These are phyloP conservation scores for Porites cylindrica DNA, from an alignment of 92 coral and sea anemone species.

Conservation along the genomic window DNA sequence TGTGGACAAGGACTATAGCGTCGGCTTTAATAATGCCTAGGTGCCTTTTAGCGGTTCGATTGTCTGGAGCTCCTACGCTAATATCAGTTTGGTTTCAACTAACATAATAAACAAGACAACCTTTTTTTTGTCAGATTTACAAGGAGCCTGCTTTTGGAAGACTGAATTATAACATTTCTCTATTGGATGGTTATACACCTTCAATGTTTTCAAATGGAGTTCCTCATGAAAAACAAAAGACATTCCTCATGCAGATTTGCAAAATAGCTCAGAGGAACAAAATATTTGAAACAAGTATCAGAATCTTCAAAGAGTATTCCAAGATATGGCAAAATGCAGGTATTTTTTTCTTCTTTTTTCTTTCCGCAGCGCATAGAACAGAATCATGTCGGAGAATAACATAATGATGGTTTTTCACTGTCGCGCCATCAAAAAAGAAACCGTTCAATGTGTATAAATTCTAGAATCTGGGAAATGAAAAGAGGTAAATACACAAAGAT, in stretches of 20 bases:
- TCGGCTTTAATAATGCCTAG: too few species aligned
- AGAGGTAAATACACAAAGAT: too few species aligned
- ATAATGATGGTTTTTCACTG: too few species aligned
- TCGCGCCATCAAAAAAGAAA: too few species aligned
- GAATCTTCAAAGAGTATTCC: slow-evolving; percentile 63
- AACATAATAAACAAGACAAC: neutral
- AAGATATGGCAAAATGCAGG: slow-evolving; percentile 82
- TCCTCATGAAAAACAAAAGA: slow-evolving; percentile 82
- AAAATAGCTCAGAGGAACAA: slow-evolving; percentile 74
- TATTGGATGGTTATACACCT: slow-evolving; percentile 76
- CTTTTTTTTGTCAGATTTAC: slow-evolving; percentile 50
- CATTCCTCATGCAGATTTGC: slow-evolving; percentile 76
- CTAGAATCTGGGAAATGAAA: too few species aligned
- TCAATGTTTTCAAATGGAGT: slow-evolving; percentile 83
- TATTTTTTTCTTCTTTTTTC: neutral
- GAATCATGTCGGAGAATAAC: neutral
- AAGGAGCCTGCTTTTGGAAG: slow-evolving; percentile 90
- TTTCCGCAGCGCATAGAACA: neutral
- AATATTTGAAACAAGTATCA: slow-evolving; percentile 56
- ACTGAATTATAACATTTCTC: slow-evolving; percentile 65
- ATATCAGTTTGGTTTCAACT: too few species aligned
- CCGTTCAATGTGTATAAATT: too few species aligned
- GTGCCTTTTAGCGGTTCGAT: too few species aligned
- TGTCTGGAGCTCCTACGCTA: too few species aligned
- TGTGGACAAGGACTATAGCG: too few species aligned